A percentile compares a stretch with the other conserved stretches of the same genome.
These are phyloP conservation scores for Drosophila dives DNA, from an alignment of 2,888 invertebrate species.

Conservation along the genomic window DNA sequence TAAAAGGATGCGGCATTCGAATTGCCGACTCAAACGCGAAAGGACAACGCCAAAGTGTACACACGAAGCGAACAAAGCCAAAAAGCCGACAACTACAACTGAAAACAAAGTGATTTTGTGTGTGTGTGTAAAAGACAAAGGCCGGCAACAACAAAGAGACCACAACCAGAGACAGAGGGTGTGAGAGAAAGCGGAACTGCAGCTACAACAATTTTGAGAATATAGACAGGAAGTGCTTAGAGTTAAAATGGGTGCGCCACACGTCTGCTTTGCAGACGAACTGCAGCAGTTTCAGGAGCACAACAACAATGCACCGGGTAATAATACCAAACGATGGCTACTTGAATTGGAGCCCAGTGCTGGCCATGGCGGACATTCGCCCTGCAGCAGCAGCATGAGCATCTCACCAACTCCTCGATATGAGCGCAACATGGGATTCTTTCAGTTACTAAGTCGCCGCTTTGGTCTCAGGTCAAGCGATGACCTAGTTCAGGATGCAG, in stretches of 20 bases:
- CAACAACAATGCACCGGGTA: conserved; percentile 28
- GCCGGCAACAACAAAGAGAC: conserved; percentile 68
- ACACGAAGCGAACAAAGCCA: conserved; percentile 48
- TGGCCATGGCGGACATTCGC: conserved; percentile 70
- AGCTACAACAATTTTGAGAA: not conserved
- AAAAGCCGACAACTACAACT: conserved; percentile 44
- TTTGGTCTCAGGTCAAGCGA: conserved; percentile 87
- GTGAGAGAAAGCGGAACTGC: conserved; percentile 30
- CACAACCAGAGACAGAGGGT: too few species aligned
- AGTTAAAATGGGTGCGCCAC: conserved; percentile 67
- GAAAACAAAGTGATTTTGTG: conserved; percentile 3
- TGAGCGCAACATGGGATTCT: conserved; percentile 88
- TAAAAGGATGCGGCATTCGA: conserved; percentile 79
- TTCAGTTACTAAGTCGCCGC: conserved; percentile 88
- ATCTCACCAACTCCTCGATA: conserved; percentile 86
- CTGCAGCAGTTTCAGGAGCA: conserved; percentile 42
- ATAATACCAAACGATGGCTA: conserved; percentile 49
- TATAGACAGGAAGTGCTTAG: conserved; percentile 15
- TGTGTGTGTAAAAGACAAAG: conserved; percentile 40
- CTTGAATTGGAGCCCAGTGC: conserved; percentile 52
- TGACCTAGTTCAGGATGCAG: conserved; percentile 81
- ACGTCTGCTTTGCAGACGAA: conserved; percentile 80
- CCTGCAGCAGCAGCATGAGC: conserved; percentile 67
- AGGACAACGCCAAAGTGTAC: conserved; percentile 71
- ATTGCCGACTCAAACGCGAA: conserved; percentile 81